Base-by-base conservation (phyloP, 2,888 invertebrate species). In the Caenorhabditis imperialis region DNA sequence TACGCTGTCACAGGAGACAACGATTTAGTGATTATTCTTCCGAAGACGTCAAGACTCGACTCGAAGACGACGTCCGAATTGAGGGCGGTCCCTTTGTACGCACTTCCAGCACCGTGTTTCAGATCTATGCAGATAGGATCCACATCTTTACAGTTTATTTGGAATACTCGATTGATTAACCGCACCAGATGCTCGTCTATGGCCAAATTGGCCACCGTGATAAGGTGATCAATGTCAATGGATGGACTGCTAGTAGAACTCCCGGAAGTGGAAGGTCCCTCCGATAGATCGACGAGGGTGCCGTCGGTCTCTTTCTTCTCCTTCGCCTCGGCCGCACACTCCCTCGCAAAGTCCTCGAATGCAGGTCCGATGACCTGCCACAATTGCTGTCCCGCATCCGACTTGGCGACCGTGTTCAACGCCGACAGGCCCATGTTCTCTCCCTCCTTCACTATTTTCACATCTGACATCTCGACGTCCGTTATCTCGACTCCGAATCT, bases 401-500 rank as follows among this genome's bases (percentile, higher is more conserved):
- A 81, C 47, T 75, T 78, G 16, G 74, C 78, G 33, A 84, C 81
- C 16, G 77, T 61, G 27, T 70, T 75, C 38, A 81, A 47, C 23
- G 80, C 80, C 6, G 81, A 72, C 58, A 81, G 38, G 7, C 84
- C 83, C 78, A 83, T 81, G 44, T 86, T 85, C 69, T 86, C 86
- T 2, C 82, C 85, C 27, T 77, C 79, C 48, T 86, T 83, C 18
- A 85, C 57, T 16, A 81, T 75, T 50, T 81, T 81, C n/a, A 83
- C 65, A 25, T 88, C 89, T 76, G 84, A 89, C 85, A 90, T 72
- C 72, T 89, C 88, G 3, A 90, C 75, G 55, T 88, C 84, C 35
- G 85, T 85, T 1, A 89, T 86, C 57, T 88, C 88, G 20, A 89
- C 84, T 22, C 89, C 90, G 88, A 89, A 89, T 3, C 82, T 81